Evolutionary conservation across 2,113 vertebrate genomes (phyloP), one percentile per base, ranked within the genome.

Genomic region (Mandrillus leucophaeus): DNA sequence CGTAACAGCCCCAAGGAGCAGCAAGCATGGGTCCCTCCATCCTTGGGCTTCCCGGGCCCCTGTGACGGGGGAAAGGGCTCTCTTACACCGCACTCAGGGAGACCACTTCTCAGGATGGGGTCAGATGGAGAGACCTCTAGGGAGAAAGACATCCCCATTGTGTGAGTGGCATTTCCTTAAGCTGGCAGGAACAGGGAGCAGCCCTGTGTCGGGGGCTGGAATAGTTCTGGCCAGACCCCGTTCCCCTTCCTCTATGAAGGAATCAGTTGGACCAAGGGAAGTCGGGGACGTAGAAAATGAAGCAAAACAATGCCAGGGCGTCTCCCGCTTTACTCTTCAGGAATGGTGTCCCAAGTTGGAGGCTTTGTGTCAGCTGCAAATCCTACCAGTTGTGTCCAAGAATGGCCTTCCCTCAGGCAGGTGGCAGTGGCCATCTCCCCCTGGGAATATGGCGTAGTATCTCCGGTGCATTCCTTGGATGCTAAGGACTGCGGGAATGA

Each of bases 61-160:
- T 22, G 32, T 4, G 92, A 95, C 97, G 22, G 43, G 95, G 97
- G 96, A 93, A 98, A 98, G 97, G 97, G 97, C 96, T 97, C 95
- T 96, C 96, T 96, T 97, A 64, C 43, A 85, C 93, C 90, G 96
- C 95, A 98, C 97, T 98, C 98, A 98, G 97, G 98, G 98, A 97
- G 96, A 97, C 97, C 97, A 95, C 98, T 97, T 97, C 97, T 97
- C 97, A 98, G 97, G 97, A 96, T 97, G 97, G 95, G 96, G 95
- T 97, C 92, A 76, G 85, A 70, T 92, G 90, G 94, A 90, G 90
- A 96, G 92, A 92, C 96, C 97, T 94, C 78, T n/a, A 61, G 96
- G 92, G 81, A 95, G 95, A 83, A 76, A 68, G 96, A 43, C 10
- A 48, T 64, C 96, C 93, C 92, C 87, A 6, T 81, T 66, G 81